A percentile compares a stretch with the other conserved stretches of the same genome.
phyloP scores from a whole-genome alignment of 2,888 invertebrate genomes.

The Aphodius granarius region DNA sequence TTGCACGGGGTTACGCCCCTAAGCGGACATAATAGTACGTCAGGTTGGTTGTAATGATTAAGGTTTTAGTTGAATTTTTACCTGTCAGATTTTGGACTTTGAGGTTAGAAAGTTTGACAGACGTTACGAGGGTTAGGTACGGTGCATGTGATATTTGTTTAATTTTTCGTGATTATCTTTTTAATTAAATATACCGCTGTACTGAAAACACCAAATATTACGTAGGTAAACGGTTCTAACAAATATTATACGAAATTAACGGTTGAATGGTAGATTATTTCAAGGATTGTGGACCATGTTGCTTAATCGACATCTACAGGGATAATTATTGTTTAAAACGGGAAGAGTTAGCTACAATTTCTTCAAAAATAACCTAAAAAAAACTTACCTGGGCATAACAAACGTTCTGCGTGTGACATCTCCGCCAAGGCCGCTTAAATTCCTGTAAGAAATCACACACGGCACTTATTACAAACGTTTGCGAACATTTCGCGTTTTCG shows the following conservation, averaged over 20 bases:
- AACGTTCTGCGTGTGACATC: no score
- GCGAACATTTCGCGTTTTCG: no score
- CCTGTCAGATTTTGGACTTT: not conserved
- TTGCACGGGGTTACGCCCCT: constrained; percentile 75
- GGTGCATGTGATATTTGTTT: not conserved
- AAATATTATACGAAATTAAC: not conserved
- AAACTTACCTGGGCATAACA: no score
- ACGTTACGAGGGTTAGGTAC: no score
- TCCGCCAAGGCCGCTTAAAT: no score
- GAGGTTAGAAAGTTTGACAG: no score
- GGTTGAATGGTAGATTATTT: not conserved
- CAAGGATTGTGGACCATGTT: constrained; percentile 7
- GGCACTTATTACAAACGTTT: no score
- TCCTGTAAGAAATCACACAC: no score
- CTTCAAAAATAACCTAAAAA: no score
- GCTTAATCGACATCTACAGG: not conserved
- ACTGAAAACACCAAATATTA: constrained; percentile 3
- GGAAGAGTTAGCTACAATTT: no score
- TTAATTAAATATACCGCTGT: no score
- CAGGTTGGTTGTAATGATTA: constrained; percentile 63
- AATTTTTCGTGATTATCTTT: no score
- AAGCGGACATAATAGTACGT: constrained; percentile 71
- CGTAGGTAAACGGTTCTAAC: not conserved
- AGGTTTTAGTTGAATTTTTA: not conserved
- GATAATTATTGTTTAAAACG: not conserved